A percentile compares a stretch with the other conserved stretches of the same genome.
These are phyloP conservation scores for Ditylenchus dipsaci DNA, from an alignment of 1,140 invertebrate genomes.

Conservation along the genomic window DNA sequence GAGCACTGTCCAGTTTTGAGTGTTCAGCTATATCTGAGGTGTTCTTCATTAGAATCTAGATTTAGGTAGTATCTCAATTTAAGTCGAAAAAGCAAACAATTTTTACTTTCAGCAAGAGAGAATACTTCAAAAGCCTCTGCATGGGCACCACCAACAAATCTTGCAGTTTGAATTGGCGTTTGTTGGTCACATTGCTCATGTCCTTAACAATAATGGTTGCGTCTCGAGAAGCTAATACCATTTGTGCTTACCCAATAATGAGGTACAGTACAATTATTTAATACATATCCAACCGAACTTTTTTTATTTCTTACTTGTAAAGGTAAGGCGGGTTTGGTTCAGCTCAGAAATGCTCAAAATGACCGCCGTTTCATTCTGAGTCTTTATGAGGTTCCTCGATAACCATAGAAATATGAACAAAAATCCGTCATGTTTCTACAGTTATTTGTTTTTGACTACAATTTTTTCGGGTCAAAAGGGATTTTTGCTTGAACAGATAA, in stretches of 20 bases:
- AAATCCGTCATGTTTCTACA: no score
- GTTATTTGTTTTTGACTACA: neutral
- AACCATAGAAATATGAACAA: no score
- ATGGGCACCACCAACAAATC: conserved; percentile 61
- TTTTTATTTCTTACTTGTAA: no score
- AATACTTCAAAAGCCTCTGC: conserved; percentile 62
- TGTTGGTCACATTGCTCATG: conserved; percentile 56
- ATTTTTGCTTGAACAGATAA: no score
- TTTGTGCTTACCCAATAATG: neutral
- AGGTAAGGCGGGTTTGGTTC: no score
- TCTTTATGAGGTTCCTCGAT: no score
- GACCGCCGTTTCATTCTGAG: no score
- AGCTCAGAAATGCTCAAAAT: no score
- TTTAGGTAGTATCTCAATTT: neutral
- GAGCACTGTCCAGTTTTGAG: neutral
- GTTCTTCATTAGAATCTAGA: conserved; percentile 16
- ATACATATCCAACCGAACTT: no score
- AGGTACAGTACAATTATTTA: neutral
- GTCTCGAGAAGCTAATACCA: neutral
- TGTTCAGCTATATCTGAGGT: neutral
- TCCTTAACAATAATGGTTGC: conserved; percentile 5
- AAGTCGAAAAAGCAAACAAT: neutral
- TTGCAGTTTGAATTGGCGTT: conserved; percentile 59
- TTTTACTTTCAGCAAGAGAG: conserved; percentile 59
- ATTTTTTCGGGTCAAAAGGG: no score